Conservation (phyloP, 2,797 vertebrate species). For the Parotocinclus haroldoi region DNA sequence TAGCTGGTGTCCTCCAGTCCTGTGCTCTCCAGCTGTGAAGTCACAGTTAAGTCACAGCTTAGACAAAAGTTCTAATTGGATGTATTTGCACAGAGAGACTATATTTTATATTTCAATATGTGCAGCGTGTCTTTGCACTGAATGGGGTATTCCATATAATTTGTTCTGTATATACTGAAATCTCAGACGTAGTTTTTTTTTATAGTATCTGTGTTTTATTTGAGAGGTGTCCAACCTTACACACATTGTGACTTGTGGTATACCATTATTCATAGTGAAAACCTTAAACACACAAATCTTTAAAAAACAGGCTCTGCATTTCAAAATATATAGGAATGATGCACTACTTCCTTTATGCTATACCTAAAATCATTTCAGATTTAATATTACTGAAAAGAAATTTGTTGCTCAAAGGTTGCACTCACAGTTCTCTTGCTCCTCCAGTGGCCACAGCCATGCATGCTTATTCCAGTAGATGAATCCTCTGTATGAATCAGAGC, state of each 20-base stretch:
- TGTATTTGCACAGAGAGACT: constrained; percentile 48
- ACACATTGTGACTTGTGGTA: constrained; percentile 50
- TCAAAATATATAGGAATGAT: constrained; percentile 66
- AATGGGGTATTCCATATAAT: constrained; percentile 23
- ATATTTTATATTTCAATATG: constrained; percentile 38
- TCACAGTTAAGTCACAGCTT: constrained; percentile 17
- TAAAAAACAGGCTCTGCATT: constrained; percentile 60
- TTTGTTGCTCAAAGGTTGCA: constrained; percentile 48
- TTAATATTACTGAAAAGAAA: constrained; percentile 53
- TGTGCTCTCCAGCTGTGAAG: constrained; percentile 49
- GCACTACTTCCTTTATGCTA: constrained; percentile 55
- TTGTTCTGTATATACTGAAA: constrained; percentile 13
- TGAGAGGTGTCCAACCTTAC: constrained; percentile 55
- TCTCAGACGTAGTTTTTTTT: too few relatives aligned
- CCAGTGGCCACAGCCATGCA: constrained; percentile 52
- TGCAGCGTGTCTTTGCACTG: constrained; percentile 20
- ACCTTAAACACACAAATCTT: constrained; percentile 67
- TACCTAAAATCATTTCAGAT: constrained; percentile 57
- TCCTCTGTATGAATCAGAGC: constrained; percentile 70
- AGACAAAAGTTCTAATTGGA: constrained; percentile 50
- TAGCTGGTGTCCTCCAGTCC: constrained; percentile 45
- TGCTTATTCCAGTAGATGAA: constrained; percentile 76
- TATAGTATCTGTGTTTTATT: too few relatives aligned
- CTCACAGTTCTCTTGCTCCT: constrained; percentile 29
- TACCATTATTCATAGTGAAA: constrained; percentile 67